Conservation (phyloP, 2,797 vertebrate genomes). For the Eospalax fontanierii region DNA sequence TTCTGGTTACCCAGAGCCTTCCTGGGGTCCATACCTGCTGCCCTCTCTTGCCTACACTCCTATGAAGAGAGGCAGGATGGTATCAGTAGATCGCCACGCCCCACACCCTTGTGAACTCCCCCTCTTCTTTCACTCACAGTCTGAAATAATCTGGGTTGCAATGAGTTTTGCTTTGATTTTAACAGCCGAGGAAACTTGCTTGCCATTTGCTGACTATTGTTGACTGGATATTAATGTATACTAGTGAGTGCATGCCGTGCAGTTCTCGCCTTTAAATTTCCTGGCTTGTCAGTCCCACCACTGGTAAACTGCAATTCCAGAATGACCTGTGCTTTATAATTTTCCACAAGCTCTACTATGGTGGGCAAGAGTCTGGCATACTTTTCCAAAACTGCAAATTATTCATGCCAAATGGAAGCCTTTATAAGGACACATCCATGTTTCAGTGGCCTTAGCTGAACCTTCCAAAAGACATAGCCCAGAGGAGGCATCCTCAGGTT, state of each 20-base stretch:
- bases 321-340: background rate
- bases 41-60: background rate
- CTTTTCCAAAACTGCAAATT: background rate
- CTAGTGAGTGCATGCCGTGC: rapidly evolving
- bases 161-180: background rate
- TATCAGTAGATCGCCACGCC: background rate
- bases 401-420: background rate
- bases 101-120: background rate
- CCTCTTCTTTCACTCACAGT: background rate
- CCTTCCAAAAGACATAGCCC: background rate
- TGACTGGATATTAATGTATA: background rate
- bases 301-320: background rate
- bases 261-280: background rate
- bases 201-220: background rate
- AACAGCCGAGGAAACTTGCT: background rate
- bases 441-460: background rate
- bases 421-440: background rate
- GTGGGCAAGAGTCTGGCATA: background rate
- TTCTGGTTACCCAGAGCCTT: background rate
- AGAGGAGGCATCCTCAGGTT: background rate
- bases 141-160: background rate
- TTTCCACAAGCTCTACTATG: background rate
- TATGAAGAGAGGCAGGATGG: background rate
- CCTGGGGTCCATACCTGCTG: background rate
- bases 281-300: background rate